phyloP scores from a whole-genome alignment of 1,140 invertebrate genomes.

The Drosophila malerkotliana region DNA sequence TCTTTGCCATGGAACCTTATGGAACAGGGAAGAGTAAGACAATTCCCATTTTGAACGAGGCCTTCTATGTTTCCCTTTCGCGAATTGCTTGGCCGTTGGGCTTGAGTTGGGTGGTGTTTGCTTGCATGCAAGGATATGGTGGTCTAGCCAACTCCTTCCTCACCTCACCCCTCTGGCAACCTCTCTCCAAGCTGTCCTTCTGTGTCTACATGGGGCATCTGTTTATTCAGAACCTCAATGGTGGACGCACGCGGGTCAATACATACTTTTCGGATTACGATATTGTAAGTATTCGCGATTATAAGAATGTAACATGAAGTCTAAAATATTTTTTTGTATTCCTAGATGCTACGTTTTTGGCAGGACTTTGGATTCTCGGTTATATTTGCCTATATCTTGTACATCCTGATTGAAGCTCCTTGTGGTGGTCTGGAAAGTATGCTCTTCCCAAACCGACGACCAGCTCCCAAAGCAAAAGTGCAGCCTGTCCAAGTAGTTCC shows the following conservation, averaged over 20 bases:
- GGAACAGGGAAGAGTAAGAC: slow-evolving; percentile 49
- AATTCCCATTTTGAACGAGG: slow-evolving; percentile 80
- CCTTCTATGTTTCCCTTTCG: slow-evolving; percentile 87
- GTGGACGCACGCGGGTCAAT: slow-evolving; percentile 45
- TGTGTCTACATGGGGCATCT: slow-evolving; percentile 85
- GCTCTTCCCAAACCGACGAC: slow-evolving; percentile 37
- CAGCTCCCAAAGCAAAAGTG: slow-evolving; percentile 19
- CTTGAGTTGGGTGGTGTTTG: slow-evolving; percentile 88
- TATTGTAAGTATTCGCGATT: slow-evolving; percentile 34
- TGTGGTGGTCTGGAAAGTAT: slow-evolving; percentile 39
- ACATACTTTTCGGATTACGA: slow-evolving; percentile 63
- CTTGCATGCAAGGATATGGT: slow-evolving; percentile 87
- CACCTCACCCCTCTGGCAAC: slow-evolving; percentile 84
- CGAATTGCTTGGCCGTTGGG: slow-evolving; percentile 86
- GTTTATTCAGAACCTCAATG: slow-evolving; percentile 60
- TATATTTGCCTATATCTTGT: slow-evolving; percentile 38
- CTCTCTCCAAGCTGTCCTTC: slow-evolving; percentile 84
- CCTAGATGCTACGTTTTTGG: slow-evolving; percentile 54
- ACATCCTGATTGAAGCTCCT: slow-evolving; percentile 56
- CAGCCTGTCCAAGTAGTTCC: not conserved
- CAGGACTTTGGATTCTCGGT: slow-evolving; percentile 56
- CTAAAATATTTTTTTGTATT: not conserved
- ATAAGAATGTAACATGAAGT: not conserved
- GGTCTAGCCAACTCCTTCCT: slow-evolving; percentile 85
- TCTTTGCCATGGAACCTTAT: slow-evolving; percentile 78